Percentiles rank a stretch among this genome's conserved stretches.
phyloP scores from a whole-genome alignment of 1,140 invertebrate species.

The Saccostrea glomerata region DNA sequence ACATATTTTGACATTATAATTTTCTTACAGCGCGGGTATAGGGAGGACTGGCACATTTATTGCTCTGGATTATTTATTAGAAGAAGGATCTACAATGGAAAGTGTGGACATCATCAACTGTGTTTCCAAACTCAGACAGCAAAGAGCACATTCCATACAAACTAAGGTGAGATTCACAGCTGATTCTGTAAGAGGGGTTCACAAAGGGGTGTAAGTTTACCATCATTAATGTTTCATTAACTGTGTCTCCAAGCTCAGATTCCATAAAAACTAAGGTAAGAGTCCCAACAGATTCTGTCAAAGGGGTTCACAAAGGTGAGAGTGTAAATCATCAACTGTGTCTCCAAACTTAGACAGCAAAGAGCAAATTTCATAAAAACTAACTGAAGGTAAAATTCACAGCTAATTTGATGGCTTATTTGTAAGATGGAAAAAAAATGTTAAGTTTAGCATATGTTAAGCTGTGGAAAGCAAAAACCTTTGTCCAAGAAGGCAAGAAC shows the following conservation, averaged over 20 bases:
- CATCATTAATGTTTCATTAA: too few species aligned
- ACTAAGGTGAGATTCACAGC: background rate
- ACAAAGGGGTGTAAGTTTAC: too few species aligned
- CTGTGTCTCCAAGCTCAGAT: background rate
- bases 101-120: conserved; percentile 35
- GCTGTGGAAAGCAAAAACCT: too few species aligned
- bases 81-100: background rate
- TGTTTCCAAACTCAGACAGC: conserved; percentile 40
- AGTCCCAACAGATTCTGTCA: too few species aligned
- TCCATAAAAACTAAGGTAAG: background rate
- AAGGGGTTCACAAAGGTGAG: too few species aligned
- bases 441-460: too few species aligned
- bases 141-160: conserved; percentile 23
- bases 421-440: too few species aligned
- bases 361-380: too few species aligned
- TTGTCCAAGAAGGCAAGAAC: too few species aligned
- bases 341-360: background rate
- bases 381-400: background rate
- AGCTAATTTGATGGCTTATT: too few species aligned
- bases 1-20: too few species aligned
- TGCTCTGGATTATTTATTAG: conserved; percentile 36
- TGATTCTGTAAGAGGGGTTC: too few species aligned
- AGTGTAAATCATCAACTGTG: background rate
- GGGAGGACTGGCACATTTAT: conserved; percentile 33
- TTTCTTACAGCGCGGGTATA: conserved; percentile 16